phyloP scores from a whole-genome alignment of 1,140 invertebrate species.

The Anoplolepis gracilipes region DNA sequence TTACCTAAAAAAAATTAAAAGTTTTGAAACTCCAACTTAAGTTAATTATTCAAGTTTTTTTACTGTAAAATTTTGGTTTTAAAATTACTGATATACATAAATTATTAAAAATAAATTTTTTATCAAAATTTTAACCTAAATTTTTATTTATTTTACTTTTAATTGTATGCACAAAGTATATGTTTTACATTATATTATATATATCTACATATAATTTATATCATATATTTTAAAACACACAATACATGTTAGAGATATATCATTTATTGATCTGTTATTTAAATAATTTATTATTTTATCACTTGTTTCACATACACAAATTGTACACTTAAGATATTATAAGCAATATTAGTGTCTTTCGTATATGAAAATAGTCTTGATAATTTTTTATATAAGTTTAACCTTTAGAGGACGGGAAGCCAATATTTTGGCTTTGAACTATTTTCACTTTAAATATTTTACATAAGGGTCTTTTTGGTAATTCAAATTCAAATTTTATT shows the following conservation, averaged over 20 bases:
- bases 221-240: constrained; percentile 27
- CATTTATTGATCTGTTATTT: not conserved
- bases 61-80: not conserved
- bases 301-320: not conserved
- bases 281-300: constrained; percentile 9
- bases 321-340: constrained; percentile 3
- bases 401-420: no score
- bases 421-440: no score
- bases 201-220: not conserved
- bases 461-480: no score
- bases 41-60: constrained; percentile 47
- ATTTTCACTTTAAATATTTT: no score
- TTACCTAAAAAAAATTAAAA: not conserved
- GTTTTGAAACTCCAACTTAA: not conserved
- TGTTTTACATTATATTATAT: no score
- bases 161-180: not conserved
- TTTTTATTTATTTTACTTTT: not conserved
- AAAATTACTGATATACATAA: not conserved
- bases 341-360: constrained; percentile 15
- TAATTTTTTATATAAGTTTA: constrained; percentile 12
- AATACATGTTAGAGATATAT: constrained; percentile 8
- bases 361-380: constrained; percentile 5
- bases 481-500: no score
- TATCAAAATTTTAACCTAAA: not conserved
- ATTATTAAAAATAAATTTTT: constrained; percentile 6